These are phyloP conservation scores for Pristionchus mayeri DNA, from an alignment of 2,888 invertebrate genomes.

Conservation along the genomic window DNA sequence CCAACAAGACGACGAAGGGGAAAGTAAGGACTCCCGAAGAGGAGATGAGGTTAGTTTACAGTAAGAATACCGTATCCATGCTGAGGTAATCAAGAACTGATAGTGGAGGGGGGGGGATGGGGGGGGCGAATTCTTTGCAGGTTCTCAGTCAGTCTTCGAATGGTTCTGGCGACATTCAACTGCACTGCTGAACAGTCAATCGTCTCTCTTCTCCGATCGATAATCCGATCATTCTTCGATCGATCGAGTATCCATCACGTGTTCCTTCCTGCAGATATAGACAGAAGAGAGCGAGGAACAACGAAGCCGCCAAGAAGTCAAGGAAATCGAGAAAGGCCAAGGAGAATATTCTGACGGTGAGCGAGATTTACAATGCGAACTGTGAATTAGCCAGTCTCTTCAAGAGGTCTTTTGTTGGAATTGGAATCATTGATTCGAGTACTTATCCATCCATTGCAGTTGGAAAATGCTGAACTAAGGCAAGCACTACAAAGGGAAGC, in stretches of 20 bases:
- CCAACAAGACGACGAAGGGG: background rate
- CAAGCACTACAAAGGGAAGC: too few species aligned
- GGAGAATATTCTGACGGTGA: constrained; percentile 35
- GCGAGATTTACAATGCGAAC: too few species aligned
- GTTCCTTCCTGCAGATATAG: constrained; percentile 54
- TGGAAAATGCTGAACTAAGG: background rate
- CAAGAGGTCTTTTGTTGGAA: too few species aligned
- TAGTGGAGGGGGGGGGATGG: constrained; percentile 18
- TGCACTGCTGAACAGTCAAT: constrained; percentile 33
- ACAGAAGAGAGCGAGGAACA: constrained; percentile 62
- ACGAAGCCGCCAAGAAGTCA: constrained; percentile 69
- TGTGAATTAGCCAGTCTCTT: too few species aligned
- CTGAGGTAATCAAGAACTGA: too few species aligned
- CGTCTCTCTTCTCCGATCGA: constrained; percentile 11
- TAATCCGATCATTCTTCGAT: background rate
- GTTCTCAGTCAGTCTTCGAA: constrained; percentile 26
- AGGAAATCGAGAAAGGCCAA: constrained; percentile 61
- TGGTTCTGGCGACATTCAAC: background rate
- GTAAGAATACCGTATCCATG: too few species aligned
- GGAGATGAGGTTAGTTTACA: constrained; percentile 26
- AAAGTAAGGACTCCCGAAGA: constrained; percentile 26
- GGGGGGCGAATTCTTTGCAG: constrained; percentile 25
- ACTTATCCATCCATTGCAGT: background rate
- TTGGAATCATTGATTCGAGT: constrained; percentile 7
- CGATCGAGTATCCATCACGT: constrained; percentile 7